phyloP scores from a whole-genome alignment of 2,113 vertebrate genomes.

The Sylvilagus bachmani region DNA sequence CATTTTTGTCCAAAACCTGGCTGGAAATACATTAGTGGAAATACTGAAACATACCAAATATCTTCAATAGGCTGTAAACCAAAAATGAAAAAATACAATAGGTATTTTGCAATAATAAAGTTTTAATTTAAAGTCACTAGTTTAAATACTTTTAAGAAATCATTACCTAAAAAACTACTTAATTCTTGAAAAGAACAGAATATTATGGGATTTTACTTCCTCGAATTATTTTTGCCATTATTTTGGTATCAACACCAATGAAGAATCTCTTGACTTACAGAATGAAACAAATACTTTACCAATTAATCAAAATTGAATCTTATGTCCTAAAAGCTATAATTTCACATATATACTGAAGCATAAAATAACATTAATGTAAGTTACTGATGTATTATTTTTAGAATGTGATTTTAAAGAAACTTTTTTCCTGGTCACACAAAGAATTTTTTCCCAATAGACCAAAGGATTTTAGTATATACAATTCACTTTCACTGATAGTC shows the following conservation, averaged over 20 bases:
- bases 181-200: neutral
- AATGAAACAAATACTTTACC: neutral
- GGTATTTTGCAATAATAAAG: neutral
- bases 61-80: neutral
- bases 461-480: neutral
- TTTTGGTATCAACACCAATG: conserved; percentile 29
- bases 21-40: neutral
- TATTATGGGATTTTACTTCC: neutral
- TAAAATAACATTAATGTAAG: neutral
- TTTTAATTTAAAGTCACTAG: neutral
- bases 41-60: neutral
- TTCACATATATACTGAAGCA: neutral
- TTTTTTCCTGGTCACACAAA: neutral
- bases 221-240: conserved; percentile 1
- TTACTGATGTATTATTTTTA: conserved; percentile 17
- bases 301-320: conserved; percentile 12
- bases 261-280: conserved; percentile 18
- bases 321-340: neutral
- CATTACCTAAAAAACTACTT: conserved; percentile 9
- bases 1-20: conserved; percentile 37
- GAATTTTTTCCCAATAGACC: conserved; percentile 21
- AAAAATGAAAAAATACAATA: conserved; percentile 40
- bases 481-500: neutral
- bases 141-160: conserved; percentile 48
- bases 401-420: neutral